A percentile compares a stretch with the other conserved stretches of the same genome.
These are phyloP conservation scores for Apistogramma diplotaenia DNA, from an alignment of 2,113 vertebrate species.

Conservation along the genomic window DNA sequence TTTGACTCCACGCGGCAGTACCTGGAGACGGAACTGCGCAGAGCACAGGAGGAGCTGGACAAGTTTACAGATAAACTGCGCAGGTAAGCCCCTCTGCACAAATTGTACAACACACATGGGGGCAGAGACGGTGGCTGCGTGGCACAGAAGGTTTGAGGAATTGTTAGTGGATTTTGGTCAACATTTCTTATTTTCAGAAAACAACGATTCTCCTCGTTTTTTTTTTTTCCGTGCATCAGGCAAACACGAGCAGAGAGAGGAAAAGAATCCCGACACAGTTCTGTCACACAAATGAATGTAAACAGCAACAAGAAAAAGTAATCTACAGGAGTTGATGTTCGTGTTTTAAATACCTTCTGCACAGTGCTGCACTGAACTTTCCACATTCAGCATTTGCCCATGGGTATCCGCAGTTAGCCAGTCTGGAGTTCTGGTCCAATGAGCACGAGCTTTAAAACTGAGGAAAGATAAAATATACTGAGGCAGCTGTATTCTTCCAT, in stretches of 20 bases:
- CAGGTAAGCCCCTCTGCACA: slow-evolving; percentile 73
- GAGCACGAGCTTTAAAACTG: slow-evolving; percentile 14
- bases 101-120: background rate
- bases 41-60: slow-evolving; percentile 94
- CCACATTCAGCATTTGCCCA: background rate
- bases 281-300: background rate
- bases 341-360: background rate
- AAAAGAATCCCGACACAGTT: background rate
- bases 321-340: background rate
- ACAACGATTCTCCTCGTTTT: background rate
- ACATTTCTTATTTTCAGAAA: background rate
- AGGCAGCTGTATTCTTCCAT: background rate
- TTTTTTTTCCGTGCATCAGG: no score
- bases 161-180: background rate
- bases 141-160: background rate
- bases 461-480: background rate
- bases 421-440: slow-evolving; percentile 3
- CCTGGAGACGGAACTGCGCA: slow-evolving; percentile 91
- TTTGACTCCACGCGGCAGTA: slow-evolving; percentile 94
- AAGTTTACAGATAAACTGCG: slow-evolving; percentile 97
- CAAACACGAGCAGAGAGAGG: background rate
- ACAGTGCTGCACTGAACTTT: slow-evolving; percentile 3
- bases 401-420: background rate
- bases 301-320: background rate
- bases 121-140: background rate